Conservation (phyloP, 2,797 vertebrate species). For the Acanthornis magna region DNA sequence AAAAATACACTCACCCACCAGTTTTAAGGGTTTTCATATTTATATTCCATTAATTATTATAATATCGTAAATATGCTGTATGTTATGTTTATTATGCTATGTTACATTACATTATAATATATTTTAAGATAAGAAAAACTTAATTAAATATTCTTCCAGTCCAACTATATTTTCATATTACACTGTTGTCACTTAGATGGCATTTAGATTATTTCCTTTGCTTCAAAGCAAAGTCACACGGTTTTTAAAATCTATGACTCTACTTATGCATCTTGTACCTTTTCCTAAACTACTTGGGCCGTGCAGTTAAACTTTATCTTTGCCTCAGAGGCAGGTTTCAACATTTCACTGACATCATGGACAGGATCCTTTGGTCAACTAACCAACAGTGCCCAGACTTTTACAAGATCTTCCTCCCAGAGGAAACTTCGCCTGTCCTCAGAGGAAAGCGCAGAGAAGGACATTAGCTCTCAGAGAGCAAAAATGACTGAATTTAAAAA, state of each 20-base stretch:
- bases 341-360: background rate
- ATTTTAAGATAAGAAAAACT: background rate
- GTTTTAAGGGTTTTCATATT: background rate
- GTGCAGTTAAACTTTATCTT: background rate
- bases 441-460: background rate
- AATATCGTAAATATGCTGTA: background rate
- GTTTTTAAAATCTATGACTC: background rate
- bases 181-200: background rate
- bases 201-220: background rate
- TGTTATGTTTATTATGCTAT: background rate
- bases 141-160: background rate
- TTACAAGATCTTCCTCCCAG: background rate
- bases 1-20: background rate
- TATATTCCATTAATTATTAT: background rate
- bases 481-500: background rate
- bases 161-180: background rate
- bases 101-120: background rate
- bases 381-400: background rate
- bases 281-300: background rate
- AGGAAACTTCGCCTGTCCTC: background rate
- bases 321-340: background rate
- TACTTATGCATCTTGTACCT: background rate
- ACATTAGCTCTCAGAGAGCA: background rate
- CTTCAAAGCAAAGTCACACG: background rate
- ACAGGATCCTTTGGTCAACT: background rate